Conservation (phyloP, 2,888 invertebrate species). For the Philopedon plagiatum region DNA sequence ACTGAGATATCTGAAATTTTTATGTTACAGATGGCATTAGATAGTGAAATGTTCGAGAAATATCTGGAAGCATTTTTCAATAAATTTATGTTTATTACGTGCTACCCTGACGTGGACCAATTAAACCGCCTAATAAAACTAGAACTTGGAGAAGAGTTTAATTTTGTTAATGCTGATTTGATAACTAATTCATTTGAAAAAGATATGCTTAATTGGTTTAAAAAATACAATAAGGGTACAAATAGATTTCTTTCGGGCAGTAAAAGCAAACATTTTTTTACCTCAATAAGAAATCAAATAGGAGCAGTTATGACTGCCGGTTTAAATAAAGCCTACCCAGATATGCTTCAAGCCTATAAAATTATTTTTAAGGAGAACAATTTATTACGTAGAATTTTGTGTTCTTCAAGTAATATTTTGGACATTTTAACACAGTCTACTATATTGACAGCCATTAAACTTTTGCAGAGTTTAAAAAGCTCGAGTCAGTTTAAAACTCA, state of each 20-base stretch:
- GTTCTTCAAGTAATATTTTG: conserved; percentile 2
- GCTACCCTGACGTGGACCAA: conserved; percentile 39
- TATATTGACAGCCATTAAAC: conserved; percentile 31
- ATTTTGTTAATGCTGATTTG: conserved; percentile 39
- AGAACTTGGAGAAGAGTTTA: conserved; percentile 27
- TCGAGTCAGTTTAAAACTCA: neutral
- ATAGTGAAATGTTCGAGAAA: neutral
- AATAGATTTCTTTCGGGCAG: conserved; percentile 26
- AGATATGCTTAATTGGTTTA: conserved; percentile 38
- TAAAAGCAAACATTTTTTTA: neutral
- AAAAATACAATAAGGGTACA: conserved; percentile 32
- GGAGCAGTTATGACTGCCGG: conserved; percentile 28
- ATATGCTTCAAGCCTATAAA: conserved; percentile 22
- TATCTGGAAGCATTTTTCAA: conserved; percentile 37
- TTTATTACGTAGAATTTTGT: neutral
- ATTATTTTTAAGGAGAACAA: neutral
- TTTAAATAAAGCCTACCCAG: conserved; percentile 36
- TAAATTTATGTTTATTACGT: conserved; percentile 33
- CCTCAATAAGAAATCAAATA: conserved; percentile 12
- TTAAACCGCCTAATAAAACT: conserved; percentile 23
- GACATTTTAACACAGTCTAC: conserved; percentile 23
- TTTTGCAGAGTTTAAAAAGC: conserved; percentile 28
- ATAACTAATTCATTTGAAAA: conserved; percentile 38
- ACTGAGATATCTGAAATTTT: conserved; percentile 14
- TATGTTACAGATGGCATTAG: conserved; percentile 15